Conservation (phyloP, 2,888 invertebrate species). For the Hyppa rectilinea region DNA sequence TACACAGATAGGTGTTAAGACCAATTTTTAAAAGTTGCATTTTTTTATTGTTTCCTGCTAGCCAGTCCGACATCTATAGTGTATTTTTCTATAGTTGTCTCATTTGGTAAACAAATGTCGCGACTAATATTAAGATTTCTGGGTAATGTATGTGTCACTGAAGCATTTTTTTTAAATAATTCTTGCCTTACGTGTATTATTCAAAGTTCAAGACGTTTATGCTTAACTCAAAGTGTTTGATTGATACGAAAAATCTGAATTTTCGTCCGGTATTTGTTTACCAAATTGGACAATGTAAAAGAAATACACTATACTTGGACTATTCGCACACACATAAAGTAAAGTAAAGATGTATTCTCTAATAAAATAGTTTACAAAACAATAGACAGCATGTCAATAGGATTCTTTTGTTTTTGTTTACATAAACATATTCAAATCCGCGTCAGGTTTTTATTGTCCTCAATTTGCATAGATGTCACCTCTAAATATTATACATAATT, state of each 20-base stretch:
- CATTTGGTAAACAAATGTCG: too few species aligned
- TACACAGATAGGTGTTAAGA: not conserved
- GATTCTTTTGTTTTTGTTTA: conserved; percentile 47
- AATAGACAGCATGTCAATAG: conserved; percentile 18
- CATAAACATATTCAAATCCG: conserved; percentile 18
- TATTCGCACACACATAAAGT: not conserved
- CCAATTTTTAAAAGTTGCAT: not conserved
- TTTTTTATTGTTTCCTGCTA: not conserved
- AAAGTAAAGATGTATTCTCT: conserved; percentile 1
- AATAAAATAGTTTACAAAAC: conserved; percentile 20
- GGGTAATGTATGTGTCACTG: too few species aligned
- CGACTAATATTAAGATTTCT: too few species aligned
- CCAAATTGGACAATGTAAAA: too few species aligned
- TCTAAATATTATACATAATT: conserved; percentile 15
- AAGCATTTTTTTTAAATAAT: too few species aligned
- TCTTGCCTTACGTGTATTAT: too few species aligned
- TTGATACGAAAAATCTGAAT: too few species aligned
- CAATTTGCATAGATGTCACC: conserved; percentile 31
- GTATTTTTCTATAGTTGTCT: too few species aligned
- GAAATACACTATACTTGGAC: too few species aligned
- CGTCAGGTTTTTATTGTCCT: conserved; percentile 9
- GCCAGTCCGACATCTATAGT: not conserved
- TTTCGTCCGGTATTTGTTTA: too few species aligned
- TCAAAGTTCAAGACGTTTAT: too few species aligned
- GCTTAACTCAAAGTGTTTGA: too few species aligned